phyloP scores from a whole-genome alignment of 2,888 invertebrate species.

The Euspilapteryx auroguttella region DNA sequence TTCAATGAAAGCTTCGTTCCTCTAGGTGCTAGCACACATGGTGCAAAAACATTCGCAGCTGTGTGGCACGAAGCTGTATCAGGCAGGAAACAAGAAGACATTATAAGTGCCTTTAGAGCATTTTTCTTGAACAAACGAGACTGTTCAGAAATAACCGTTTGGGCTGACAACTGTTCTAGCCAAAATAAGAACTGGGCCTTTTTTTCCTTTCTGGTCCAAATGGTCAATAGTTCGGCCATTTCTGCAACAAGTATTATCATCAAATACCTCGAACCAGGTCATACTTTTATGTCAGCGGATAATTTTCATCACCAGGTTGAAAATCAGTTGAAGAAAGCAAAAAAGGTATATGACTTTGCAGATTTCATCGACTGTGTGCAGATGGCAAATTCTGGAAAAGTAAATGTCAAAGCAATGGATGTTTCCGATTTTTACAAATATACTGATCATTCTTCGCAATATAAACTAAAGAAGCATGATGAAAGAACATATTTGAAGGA shows the following conservation, averaged over 20 bases:
- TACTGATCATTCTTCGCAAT: constrained; percentile 12
- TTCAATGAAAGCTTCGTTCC: constrained; percentile 9
- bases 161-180: constrained; percentile 13
- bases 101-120: constrained; percentile 11
- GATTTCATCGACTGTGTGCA: constrained; percentile 2
- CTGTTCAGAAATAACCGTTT: constrained; percentile 10
- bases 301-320: constrained; percentile 18
- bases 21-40: constrained; percentile 1
- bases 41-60: constrained; percentile 7
- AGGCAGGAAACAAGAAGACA: constrained; percentile 16
- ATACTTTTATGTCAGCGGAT: constrained; percentile 17
- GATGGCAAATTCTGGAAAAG: constrained; percentile 1
- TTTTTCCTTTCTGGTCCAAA: constrained; percentile 9
- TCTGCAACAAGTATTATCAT: constrained; percentile 5
- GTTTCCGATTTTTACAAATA: constrained; percentile 10
- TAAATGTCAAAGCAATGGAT: not conserved
- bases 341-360: constrained; percentile 10
- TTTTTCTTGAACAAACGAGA: constrained; percentile 12
- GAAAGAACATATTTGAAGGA: constrained; percentile 7
- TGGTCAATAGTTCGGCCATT: constrained; percentile 11
- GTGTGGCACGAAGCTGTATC: constrained; percentile 15
- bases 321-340: constrained; percentile 11
- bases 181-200: constrained; percentile 13
- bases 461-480: constrained; percentile 9
- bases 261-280: constrained; percentile 14